These are phyloP conservation scores for Drosophila monieri DNA, from an alignment of 2,888 invertebrate genomes.

Conservation along the genomic window DNA sequence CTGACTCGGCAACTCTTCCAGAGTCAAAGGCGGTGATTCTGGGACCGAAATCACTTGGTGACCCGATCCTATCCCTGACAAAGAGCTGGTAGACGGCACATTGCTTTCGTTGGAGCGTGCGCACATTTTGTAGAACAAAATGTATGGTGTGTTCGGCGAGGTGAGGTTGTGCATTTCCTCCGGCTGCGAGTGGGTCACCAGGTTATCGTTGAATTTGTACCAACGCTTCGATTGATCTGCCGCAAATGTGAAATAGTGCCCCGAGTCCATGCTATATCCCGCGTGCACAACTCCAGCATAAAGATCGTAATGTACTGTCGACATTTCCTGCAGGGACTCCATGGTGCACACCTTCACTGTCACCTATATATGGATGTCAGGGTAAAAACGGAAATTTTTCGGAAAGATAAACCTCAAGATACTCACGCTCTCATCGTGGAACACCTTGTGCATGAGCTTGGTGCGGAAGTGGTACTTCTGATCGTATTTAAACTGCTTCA, in stretches of 20 bases:
- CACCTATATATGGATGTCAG: conserved; percentile 60
- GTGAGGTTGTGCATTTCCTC: conserved; percentile 87
- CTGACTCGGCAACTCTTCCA: conserved; percentile 81
- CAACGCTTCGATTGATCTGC: conserved; percentile 87
- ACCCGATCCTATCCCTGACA: conserved; percentile 33
- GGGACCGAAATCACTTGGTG: conserved; percentile 79
- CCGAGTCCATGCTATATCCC: conserved; percentile 92
- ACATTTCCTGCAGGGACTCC: conserved; percentile 77
- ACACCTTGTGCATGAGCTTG: conserved; percentile 90
- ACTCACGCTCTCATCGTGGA: conserved; percentile 85
- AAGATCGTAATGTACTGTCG: conserved; percentile 87
- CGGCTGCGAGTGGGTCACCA: conserved; percentile 87
- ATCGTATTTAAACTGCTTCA: conserved; percentile 92
- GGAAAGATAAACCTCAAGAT: conserved; percentile 24
- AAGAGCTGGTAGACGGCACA: conserved; percentile 40
- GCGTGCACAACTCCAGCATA: conserved; percentile 94
- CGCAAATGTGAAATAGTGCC: conserved; percentile 94
- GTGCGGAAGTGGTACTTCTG: conserved; percentile 89
- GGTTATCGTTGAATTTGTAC: conserved; percentile 92
- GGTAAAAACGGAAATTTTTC: background rate
- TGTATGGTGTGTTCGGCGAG: conserved; percentile 92
- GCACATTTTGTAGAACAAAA: conserved; percentile 89
- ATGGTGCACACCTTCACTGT: conserved; percentile 84
- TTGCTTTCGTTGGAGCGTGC: conserved; percentile 72
- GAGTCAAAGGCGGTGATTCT: conserved; percentile 67